Base-by-base conservation (phyloP, 2,113 vertebrate genomes). In the Rhinichthys klamathensis region DNA sequence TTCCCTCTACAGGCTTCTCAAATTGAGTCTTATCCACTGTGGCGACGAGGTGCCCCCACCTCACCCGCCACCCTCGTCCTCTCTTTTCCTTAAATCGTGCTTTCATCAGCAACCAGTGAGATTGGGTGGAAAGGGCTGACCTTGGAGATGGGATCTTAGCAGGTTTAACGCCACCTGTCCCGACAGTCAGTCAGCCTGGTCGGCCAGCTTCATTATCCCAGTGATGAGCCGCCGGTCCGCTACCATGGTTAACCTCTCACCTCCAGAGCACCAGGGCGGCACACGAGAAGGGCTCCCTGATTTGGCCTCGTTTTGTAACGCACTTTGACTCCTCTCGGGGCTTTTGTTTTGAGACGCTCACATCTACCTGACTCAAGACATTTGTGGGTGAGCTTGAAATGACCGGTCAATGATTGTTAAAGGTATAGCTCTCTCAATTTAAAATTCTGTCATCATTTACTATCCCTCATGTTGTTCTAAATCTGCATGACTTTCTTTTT, bases 21-120 rank as follows among this genome's bases (percentile, higher is more conserved):
- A 93, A 94, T 93, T 93, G 91, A 92, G 92, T 92, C 91, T 93
- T 94, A 93, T 94, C 92, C 92, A 90, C 86, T 85, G 89, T 83
- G 84, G 80, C 84, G 87, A 91, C 87, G 78, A 88, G 79, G 82
- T 69, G 65, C 82, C 30, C 41, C 85, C 46, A 70, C 72, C 61
- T 30, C 60, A 35, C 27, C 65, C 63, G 2, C 84, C 15, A 35
- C 54, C 77, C 61, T 9, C 76, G 18, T 80, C 23, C 35, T 77
- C 81, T 75, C 58, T 35, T 85, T 85, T 81, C 84, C 90, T 90
- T 90, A 92, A 93, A 92, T 89, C 51, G 80, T 87, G 89, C 93
- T 92, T 91, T 91, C 90, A 91, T 92, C 92, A 93, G 92, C 89
- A 70, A 88, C 89, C 85, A 78, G 91, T 86, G 88, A 90, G 92